Base-by-base conservation (phyloP, 2,888 invertebrate genomes). In the Xestoiulus laeticollis region DNA sequence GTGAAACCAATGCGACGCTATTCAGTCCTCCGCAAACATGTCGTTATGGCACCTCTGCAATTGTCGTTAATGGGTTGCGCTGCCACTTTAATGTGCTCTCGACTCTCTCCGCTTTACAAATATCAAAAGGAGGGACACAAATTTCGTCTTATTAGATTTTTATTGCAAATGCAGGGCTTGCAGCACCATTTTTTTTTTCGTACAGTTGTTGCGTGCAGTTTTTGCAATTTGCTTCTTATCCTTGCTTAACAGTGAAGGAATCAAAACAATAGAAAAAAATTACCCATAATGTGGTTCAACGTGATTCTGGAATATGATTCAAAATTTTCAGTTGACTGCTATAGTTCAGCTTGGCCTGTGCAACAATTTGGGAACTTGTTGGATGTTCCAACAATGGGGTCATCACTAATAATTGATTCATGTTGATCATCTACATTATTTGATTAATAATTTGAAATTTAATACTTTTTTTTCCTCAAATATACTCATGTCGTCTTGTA, bases 1-100 rank as follows among this genome's bases (percentile, higher is more conserved):
- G 68, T 68, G 68, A 68, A 68, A 68, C 68, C 68, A 68, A 26
- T 2, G 10, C 26, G 68, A 68, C 68, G 68, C 68, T 14, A 68
- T 26, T 26, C 26, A 26, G 68, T n/a, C 59, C 59, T 59, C 26
- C 68, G 48, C 48, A 48, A 48, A 48, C 48, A 48, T 48, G 48
- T 48, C 48, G 68, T 68, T 68, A 68, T 26, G 68, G 26, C 26
- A 68, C 68, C 68, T 68, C 68, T 68, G 68, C 68, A 68, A 68
- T 68, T 68, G 68, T 68, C 68, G 68, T 68, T 68, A 68, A 68
- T 68, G 68, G 68, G 26, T 68, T 10, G 68, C 68, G 68, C 6
- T 68, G 68, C 26, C 68, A 68, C 26, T 68, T 68, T 68, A 68
- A 68, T 68, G 68, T 22, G 68, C 68, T 26, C n/a, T 10, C 68